Evolutionary conservation across 2,113 vertebrate species (phyloP).

Genomic region (Sula dactylatra): DNA sequence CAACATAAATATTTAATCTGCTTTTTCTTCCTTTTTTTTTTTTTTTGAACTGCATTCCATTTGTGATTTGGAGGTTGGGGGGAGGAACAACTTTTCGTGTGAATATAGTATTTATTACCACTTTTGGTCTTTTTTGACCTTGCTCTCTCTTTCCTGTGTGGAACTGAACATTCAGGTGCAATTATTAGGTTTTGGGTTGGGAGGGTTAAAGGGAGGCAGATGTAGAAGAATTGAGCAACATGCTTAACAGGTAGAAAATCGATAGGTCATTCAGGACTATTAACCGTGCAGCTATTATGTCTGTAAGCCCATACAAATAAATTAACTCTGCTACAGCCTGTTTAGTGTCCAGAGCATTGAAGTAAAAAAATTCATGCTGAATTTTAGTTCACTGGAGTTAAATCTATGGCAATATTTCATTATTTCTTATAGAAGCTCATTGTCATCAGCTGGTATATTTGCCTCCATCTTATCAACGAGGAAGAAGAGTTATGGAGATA

Average conservation of each 20-base stretch:
- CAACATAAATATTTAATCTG: constrained; percentile 66
- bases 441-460: neutral
- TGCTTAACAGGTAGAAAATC: neutral
- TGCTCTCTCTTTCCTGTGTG: neutral
- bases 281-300: neutral
- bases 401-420: neutral
- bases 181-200: neutral
- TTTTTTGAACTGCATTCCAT: neutral
- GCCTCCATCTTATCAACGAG: neutral
- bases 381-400: neutral
- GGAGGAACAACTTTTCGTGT: neutral
- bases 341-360: neutral
- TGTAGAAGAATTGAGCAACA: neutral
- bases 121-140: neutral
- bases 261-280: neutral
- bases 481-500: neutral
- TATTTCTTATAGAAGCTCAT: neutral
- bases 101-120: neutral
- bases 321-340: neutral
- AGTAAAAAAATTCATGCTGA: neutral
- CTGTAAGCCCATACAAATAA: neutral
- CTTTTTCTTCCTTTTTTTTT: neutral
- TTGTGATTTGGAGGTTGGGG: neutral
- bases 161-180: neutral
- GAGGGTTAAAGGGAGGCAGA: neutral